Evolutionary conservation across 1,140 invertebrate species (phyloP).

Genomic region (Melitaea cinxia): DNA sequence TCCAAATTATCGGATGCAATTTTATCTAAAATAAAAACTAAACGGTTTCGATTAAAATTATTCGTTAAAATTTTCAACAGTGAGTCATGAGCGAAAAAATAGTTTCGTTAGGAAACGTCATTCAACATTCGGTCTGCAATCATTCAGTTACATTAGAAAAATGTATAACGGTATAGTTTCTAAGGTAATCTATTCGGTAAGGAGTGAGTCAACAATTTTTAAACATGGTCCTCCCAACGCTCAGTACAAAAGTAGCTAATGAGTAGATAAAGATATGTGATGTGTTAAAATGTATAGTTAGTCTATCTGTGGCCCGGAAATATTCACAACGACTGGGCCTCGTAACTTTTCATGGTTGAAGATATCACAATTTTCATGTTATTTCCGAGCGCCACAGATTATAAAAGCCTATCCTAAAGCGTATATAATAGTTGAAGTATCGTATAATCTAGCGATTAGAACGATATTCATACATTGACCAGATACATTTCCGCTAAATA

Average conservation of each 20-base stretch:
- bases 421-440: slow-evolving; percentile 65
- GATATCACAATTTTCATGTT: slow-evolving; percentile 49
- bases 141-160: slow-evolving; percentile 22
- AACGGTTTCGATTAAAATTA: background rate
- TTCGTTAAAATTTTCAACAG: background rate
- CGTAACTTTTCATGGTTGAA: slow-evolving; percentile 28
- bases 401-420: slow-evolving; percentile 72
- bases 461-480: slow-evolving; percentile 64
- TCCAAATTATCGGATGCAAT: background rate
- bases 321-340: slow-evolving; percentile 41
- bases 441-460: slow-evolving; percentile 63
- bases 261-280: slow-evolving; percentile 79
- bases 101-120: background rate
- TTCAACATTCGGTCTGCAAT: background rate
- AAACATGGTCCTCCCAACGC: slow-evolving; percentile 71
- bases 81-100: background rate
- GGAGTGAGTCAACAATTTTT: slow-evolving; percentile 33
- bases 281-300: slow-evolving; percentile 68
- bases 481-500: slow-evolving; percentile 57
- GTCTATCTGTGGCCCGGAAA: slow-evolving; percentile 46
- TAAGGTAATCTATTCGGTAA: slow-evolving; percentile 19
- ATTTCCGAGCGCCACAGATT: slow-evolving; percentile 51
- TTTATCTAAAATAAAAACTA: background rate
- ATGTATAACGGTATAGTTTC: slow-evolving; percentile 14
- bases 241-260: slow-evolving; percentile 71